Percentiles rank a stretch among this genome's conserved stretches.
Evolutionary conservation across 2,113 vertebrate species (phyloP).

Genomic region (Myrmophylax atrothorax): DNA sequence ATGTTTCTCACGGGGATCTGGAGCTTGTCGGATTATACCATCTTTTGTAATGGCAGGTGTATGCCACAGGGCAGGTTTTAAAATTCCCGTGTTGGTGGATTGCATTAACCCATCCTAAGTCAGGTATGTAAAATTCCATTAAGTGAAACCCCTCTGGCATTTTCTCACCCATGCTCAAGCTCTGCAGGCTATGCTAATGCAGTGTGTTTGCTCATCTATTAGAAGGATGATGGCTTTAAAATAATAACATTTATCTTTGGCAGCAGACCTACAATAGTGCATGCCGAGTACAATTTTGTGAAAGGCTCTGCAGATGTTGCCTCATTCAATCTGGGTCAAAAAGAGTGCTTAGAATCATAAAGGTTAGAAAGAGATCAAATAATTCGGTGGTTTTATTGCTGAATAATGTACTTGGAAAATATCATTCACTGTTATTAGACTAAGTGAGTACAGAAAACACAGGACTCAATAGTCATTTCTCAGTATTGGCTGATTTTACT

Average conservation of each 20-base stretch:
- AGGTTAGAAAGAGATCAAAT: conserved; percentile 68
- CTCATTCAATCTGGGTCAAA: conserved; percentile 70
- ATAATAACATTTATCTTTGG: conserved; percentile 72
- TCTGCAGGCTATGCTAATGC: conserved; percentile 63
- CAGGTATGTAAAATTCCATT: conserved; percentile 73
- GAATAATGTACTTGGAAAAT: conserved; percentile 72
- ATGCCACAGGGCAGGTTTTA: conserved; percentile 67
- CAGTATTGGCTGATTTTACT: conserved; percentile 65
- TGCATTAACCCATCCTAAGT: conserved; percentile 71
- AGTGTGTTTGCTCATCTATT: conserved; percentile 62
- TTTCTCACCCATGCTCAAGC: conserved; percentile 56
- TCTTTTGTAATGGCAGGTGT: conserved; percentile 67
- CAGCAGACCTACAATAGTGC: conserved; percentile 41
- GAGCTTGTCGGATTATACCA: conserved; percentile 51
- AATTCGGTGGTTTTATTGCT: conserved; percentile 68
- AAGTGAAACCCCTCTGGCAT: conserved; percentile 61
- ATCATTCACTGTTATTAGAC: conserved; percentile 62
- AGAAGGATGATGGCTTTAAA: conserved; percentile 69
- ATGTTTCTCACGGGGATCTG: not conserved
- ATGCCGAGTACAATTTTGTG: conserved; percentile 51
- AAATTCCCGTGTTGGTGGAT: conserved; percentile 62
- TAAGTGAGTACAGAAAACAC: conserved; percentile 65
- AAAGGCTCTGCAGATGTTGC: conserved; percentile 71
- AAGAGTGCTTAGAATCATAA: conserved; percentile 64
- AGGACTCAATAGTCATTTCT: conserved; percentile 71